Evolutionary conservation across 2,113 vertebrate species (phyloP), one percentile per base, ranked within the genome.

Genomic region (Lagopus leucura): DNA sequence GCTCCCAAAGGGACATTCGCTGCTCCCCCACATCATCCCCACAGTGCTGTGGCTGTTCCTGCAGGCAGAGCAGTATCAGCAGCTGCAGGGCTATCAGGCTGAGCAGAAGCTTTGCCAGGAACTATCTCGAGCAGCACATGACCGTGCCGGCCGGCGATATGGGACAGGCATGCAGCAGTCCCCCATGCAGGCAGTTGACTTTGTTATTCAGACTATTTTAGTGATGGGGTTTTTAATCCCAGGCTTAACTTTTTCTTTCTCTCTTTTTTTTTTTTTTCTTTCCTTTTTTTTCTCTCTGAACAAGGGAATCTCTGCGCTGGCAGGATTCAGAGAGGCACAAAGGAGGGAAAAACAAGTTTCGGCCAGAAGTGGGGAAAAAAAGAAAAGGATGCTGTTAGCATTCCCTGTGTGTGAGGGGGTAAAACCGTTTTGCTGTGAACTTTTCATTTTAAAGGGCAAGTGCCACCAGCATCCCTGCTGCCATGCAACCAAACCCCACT

Each of bases 71-170:
- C 36, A 58, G 94, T 97, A 98, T 97, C 94, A 47, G 82, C 76
- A 70, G 74, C 16, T 55, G 2, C 52, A 18, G 93, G 93, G 80
- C 96, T 98, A 98, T 98, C 97, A 0, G 91, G 67, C 64, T 30
- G 70, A 77, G 38, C 95, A 97, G 97, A 89, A 95, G 95, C 93
- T 96, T 92, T 94, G 38, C 86, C 80, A 94, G 94, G 97, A 97
- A 96, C 94, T 88, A 67, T 97, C 96, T 45, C 76, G 81, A 48
- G 71, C 27, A 78, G 79, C 95, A 93, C 66, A 87, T 88, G 95
- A 95, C 57, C 0, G 2, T 69, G 72, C 72, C 10, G 4, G 91
- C 76, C 6, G 60, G 64, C 1, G 85, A 86, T 96, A 94, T 65
- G 78, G 88, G 96, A 95, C 92, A 61, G 92, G 89, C 94, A 94